These are phyloP conservation scores for Caenorhabditis drosophilae DNA, from an alignment of 2,888 invertebrate genomes.

Conservation along the genomic window DNA sequence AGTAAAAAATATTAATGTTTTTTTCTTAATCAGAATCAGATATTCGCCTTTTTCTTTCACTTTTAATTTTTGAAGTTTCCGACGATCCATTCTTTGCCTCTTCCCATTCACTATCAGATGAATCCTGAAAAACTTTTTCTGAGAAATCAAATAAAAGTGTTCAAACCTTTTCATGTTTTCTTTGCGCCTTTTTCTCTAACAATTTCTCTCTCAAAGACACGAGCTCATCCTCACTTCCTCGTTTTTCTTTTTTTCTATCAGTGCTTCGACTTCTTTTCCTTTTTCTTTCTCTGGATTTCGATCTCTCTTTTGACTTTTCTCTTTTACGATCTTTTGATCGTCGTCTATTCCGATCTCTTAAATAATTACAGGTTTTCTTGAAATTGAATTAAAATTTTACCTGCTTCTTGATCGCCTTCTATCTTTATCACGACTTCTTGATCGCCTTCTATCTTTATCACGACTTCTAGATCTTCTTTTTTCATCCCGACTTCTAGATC, in stretches of 20 bases:
- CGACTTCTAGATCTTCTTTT: slow-evolving; percentile 32
- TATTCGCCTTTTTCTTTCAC: background rate
- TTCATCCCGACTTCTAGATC: slow-evolving; percentile 33
- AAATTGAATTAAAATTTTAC: no score
- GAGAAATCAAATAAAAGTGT: background rate
- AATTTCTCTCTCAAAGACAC: background rate
- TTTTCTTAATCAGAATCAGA: background rate
- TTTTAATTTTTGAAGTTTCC: slow-evolving; percentile 1
- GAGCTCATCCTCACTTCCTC: slow-evolving; percentile 4
- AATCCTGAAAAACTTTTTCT: slow-evolving; percentile 14
- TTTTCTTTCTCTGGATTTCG: slow-evolving; percentile 11
- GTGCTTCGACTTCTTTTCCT: slow-evolving; percentile 24
- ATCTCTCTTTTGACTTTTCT: slow-evolving; percentile 15
- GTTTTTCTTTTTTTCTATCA: slow-evolving; percentile 23
- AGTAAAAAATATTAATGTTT: background rate
- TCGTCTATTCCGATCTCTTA: slow-evolving; percentile 1
- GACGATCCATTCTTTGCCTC: slow-evolving; percentile 9
- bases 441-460: slow-evolving; percentile 42
- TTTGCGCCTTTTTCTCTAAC: background rate
- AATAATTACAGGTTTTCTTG: background rate
- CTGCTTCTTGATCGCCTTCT: no score
- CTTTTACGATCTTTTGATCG: slow-evolving; percentile 18
- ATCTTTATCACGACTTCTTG: slow-evolving; percentile 36
- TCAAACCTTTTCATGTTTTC: background rate
- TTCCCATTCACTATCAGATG: slow-evolving; percentile 34